phyloP scores from a whole-genome alignment of 1,140 invertebrate genomes.

The Anagrus nilaparvatae region DNA sequence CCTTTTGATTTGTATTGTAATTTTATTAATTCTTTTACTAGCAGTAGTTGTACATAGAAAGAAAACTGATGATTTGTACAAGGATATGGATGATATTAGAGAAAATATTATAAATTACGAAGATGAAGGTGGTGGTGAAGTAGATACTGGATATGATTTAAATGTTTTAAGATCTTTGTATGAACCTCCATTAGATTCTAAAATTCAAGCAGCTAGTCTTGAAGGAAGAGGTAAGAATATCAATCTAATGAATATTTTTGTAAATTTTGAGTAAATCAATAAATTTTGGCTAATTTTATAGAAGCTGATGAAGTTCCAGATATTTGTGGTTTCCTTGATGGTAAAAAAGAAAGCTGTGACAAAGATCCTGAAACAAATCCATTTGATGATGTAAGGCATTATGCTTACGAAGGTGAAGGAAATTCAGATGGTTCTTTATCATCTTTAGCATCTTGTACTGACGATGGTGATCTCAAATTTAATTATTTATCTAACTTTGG shows the following conservation, averaged over 20 bases:
- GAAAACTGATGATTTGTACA: constrained; percentile 75
- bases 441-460: constrained; percentile 84
- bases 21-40: constrained; percentile 70
- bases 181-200: constrained; percentile 45
- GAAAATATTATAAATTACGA: constrained; percentile 97
- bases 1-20: constrained; percentile 68
- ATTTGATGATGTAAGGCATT: constrained; percentile 90
- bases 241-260: neutral
- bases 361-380: constrained; percentile 82
- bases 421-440: constrained; percentile 85
- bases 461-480: constrained; percentile 92
- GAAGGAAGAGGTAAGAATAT: constrained; percentile 32
- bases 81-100: constrained; percentile 89
- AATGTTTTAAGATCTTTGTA: constrained; percentile 71
- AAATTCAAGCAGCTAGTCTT: constrained; percentile 28
- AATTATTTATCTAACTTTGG: constrained; percentile 95
- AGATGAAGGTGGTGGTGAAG: constrained; percentile 93
- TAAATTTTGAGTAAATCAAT: neutral
- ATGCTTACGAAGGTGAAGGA: constrained; percentile 92
- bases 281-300: constrained; percentile 16
- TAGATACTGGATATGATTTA: constrained; percentile 88
- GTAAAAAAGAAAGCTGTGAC: constrained; percentile 81
- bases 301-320: constrained; percentile 59
- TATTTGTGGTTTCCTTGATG: constrained; percentile 82
- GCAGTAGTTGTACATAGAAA: constrained; percentile 78